Evolutionary conservation across 2,797 vertebrate species (phyloP).

Genomic region (Lycodopsis pacificus): DNA sequence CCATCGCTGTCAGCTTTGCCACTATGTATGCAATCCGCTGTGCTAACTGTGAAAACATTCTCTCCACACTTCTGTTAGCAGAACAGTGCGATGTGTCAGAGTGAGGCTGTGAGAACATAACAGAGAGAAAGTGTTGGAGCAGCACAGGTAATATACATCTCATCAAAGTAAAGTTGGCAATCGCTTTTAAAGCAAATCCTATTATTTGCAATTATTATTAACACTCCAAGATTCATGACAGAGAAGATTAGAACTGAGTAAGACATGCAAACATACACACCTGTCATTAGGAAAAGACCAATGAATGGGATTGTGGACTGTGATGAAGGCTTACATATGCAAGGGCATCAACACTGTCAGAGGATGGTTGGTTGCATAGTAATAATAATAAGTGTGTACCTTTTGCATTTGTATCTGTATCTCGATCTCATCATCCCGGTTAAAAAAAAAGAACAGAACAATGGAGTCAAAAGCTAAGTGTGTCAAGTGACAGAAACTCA

Average conservation of each 20-base stretch:
- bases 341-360: neutral
- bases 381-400: neutral
- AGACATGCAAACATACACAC: neutral
- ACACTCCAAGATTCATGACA: neutral
- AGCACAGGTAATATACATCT: slow-evolving; percentile 17
- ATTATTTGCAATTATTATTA: slow-evolving; percentile 2
- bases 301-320: neutral
- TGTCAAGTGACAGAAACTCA: slow-evolving; percentile 1
- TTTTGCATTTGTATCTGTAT: neutral
- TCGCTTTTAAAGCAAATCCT: slow-evolving; percentile 6
- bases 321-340: neutral
- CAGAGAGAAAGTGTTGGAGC: slow-evolving; percentile 24
- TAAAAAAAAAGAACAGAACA: neutral
- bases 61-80: slow-evolving; percentile 56
- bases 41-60: slow-evolving; percentile 51
- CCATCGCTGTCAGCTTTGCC: slow-evolving; percentile 32
- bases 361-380: neutral
- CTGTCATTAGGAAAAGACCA: neutral
- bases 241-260: neutral
- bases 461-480: neutral
- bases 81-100: slow-evolving; percentile 31
- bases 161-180: slow-evolving; percentile 13
- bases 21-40: slow-evolving; percentile 44
- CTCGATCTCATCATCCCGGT: neutral
- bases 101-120: slow-evolving; percentile 26